A percentile compares a stretch with the other conserved stretches of the same genome.
phyloP scores from a whole-genome alignment of 2,888 invertebrate genomes.

The Zaprionus lineosus region DNA sequence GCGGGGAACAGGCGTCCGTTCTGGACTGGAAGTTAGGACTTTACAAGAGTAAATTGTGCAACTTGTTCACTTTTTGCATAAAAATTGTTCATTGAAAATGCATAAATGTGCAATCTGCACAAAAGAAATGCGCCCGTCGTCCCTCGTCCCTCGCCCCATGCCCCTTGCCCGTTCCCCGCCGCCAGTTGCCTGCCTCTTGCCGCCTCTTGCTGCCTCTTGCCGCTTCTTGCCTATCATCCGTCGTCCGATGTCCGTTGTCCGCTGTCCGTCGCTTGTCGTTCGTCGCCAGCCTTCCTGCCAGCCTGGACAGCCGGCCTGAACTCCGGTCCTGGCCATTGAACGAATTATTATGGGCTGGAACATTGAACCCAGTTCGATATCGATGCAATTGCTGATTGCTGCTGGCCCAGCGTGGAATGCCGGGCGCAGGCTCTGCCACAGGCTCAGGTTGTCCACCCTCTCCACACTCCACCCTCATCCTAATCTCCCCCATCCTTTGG shows the following conservation, averaged over 20 bases:
- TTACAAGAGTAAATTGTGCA: constrained; percentile 78
- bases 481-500: neutral
- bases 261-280: neutral
- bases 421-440: neutral
- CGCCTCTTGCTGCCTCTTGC: too few relatives aligned
- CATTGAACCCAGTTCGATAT: constrained; percentile 72
- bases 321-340: constrained; percentile 42
- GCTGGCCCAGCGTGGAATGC: constrained; percentile 9
- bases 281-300: neutral
- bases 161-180: neutral
- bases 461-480: neutral
- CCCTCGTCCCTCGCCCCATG: too few relatives aligned
- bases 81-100: constrained; percentile 78
- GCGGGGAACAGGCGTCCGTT: too few relatives aligned
- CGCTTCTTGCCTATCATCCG: too few relatives aligned
- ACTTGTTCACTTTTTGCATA: constrained; percentile 78
- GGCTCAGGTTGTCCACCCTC: constrained; percentile 5
- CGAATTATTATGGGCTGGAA: constrained; percentile 72
- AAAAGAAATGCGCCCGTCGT: constrained; percentile 58
- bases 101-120: constrained; percentile 76
- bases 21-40: constrained; percentile 32
- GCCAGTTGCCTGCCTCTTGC: neutral
- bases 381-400: constrained; percentile 75
- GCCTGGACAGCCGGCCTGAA: neutral
- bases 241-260: too few relatives aligned